phyloP scores from a whole-genome alignment of 2,888 invertebrate genomes.

The Coremacera marginata region DNA sequence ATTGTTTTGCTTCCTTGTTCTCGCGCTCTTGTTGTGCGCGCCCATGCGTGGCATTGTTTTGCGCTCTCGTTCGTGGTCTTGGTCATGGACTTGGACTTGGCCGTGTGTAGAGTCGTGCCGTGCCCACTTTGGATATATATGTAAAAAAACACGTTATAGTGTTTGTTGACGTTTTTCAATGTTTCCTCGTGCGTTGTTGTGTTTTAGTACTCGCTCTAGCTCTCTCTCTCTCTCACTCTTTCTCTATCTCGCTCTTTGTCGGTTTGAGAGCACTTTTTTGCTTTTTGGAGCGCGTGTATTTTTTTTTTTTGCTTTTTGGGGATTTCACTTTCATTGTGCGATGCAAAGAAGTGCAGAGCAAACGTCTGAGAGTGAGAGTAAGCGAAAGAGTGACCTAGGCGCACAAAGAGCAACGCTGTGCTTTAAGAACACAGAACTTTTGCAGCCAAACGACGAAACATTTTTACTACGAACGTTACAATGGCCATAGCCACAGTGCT shows the following conservation, averaged over 20 bases:
- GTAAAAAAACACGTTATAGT: conserved; percentile 23
- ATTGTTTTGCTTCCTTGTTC: conserved; percentile 52
- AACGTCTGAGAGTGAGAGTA: not conserved
- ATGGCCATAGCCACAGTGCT: conserved; percentile 41
- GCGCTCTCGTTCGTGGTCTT: conserved; percentile 25
- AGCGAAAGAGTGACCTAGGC: conserved; percentile 11
- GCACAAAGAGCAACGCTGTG: not conserved
- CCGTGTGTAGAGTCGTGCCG: not conserved
- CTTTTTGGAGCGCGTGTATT: conserved; percentile 1
- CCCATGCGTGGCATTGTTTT: conserved; percentile 27
- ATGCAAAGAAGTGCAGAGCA: conserved; percentile 17
- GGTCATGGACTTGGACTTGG: conserved; percentile 19
- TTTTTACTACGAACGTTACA: conserved; percentile 7
- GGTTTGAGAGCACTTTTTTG: not conserved
- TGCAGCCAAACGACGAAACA: not conserved
- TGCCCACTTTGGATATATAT: not conserved
- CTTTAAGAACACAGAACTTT: conserved; percentile 30
- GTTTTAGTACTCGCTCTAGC: conserved; percentile 5
- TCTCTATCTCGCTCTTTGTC: conserved; percentile 21
- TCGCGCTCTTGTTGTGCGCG: not conserved
- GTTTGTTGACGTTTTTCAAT: conserved; percentile 32
- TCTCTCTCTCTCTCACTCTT: not conserved
- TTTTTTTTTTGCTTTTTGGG: conserved; percentile 41
- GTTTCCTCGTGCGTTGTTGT: conserved; percentile 27
- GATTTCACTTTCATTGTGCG: conserved; percentile 49